phyloP scores from a whole-genome alignment of 2,113 vertebrate genomes.

The Phylloscopus whistleri region DNA sequence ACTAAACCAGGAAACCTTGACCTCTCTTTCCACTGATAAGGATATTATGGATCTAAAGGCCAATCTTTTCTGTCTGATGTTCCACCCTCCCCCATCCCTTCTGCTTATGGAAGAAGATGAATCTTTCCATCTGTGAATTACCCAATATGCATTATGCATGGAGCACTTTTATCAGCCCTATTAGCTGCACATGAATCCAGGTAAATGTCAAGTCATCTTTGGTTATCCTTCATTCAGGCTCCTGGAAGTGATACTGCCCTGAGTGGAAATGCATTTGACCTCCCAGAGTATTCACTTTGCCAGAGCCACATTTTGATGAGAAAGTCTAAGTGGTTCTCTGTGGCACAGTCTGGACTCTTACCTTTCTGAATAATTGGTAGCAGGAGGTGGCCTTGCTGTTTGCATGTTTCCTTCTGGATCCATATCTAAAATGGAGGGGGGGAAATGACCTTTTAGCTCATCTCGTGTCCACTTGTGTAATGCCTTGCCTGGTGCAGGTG shows the following conservation, averaged over 20 bases:
- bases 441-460: background rate
- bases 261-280: conserved; percentile 43
- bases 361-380: background rate
- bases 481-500: background rate
- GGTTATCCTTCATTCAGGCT: conserved; percentile 44
- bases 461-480: background rate
- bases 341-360: background rate
- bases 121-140: conserved; percentile 51
- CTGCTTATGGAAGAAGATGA: conserved; percentile 40
- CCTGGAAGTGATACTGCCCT: background rate
- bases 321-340: background rate
- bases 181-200: conserved; percentile 58
- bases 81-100: background rate
- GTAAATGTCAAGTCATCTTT: conserved; percentile 67
- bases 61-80: background rate
- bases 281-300: background rate
- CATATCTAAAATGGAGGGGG: background rate
- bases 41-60: background rate
- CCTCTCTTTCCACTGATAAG: background rate
- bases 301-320: background rate
- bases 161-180: conserved; percentile 60
- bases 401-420: background rate
- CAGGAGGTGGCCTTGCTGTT: background rate
- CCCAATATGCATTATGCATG: conserved; percentile 60
- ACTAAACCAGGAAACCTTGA: background rate